Evolutionary conservation across 2,113 vertebrate genomes (phyloP), one percentile per base, ranked within the genome.

Genomic region (Monopterus albus): DNA sequence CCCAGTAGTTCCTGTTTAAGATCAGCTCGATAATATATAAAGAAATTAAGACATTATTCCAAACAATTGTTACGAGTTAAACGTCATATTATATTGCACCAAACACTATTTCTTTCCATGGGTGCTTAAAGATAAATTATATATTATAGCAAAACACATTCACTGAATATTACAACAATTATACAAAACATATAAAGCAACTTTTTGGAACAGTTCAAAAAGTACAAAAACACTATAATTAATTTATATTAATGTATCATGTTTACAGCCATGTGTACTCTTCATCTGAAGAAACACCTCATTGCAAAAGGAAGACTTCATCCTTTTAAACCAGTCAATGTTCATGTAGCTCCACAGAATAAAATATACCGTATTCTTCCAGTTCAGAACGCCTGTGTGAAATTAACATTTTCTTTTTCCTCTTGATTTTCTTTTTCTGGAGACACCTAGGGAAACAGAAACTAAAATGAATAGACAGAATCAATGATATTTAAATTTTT

Each of bases 401-500:
- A 14, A 38, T 90, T 67, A 93, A 60, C 62, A 90, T 83, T 87
- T 93, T 46, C 89, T 85, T 79, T 87, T 93, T 62, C 91, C 89
- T 88, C 86, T 91, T 0, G 80, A 46, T 73, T 90, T 93, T 58
- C 77, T 90, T 86, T 92, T 94, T 68, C 86, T 83, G 31, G 84
- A 69, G 46, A 74, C 79, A 79, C 92, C 92, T 93, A 78, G 17
- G 51, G 29, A 84, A 67, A 82, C 23, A 86, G 40, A 87, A 46
- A 82, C 20, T 55, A 2, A 75, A 83, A 78, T 89, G 50, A 90
- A 80, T 74, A 17, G 14, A 42, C 58, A 2, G 35, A 63, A 79
- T 36, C 15, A 59, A 31, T 55, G 17, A 42, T 38, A 38, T 43
- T 0, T 4, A 33, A 51, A 49, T 33, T 26, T 23, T 50, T 15